phyloP scores from a whole-genome alignment of 1,140 invertebrate genomes.

The Helicoverpa armigera region DNA sequence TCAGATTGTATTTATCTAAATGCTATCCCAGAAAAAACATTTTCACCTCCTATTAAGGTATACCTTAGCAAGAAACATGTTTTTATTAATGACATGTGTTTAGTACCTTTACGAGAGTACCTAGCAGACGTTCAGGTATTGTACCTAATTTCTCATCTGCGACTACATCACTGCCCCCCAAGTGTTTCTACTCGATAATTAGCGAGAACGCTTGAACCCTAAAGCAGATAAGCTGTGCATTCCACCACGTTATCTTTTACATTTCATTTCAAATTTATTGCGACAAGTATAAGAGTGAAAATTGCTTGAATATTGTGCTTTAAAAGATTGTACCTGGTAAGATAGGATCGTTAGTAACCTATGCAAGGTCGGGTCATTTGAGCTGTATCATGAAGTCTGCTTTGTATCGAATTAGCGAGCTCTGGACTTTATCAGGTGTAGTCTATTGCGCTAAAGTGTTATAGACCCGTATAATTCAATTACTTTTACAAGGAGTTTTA shows the following conservation, averaged over 20 bases:
- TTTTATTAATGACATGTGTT: too few species aligned
- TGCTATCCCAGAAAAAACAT: too few species aligned
- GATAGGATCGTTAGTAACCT: conserved; percentile 39
- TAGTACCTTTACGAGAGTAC: background rate
- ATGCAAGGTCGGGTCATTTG: conserved; percentile 33
- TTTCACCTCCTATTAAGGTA: too few species aligned
- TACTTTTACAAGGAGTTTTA: background rate
- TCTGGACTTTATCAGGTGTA: conserved; percentile 27
- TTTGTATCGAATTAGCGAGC: conserved; percentile 38
- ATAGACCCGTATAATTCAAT: background rate
- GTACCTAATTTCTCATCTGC: conserved; percentile 36
- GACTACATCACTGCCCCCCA: conserved; percentile 48
- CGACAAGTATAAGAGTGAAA: conserved; percentile 11
- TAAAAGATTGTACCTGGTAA: background rate
- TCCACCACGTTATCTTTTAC: conserved; percentile 50
- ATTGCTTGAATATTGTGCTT: background rate
- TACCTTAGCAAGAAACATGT: too few species aligned
- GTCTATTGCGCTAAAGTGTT: background rate
- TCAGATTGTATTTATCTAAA: too few species aligned
- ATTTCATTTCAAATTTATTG: conserved; percentile 49
- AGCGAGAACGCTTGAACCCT: conserved; percentile 62
- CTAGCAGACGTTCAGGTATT: background rate
- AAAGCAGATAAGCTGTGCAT: conserved; percentile 58
- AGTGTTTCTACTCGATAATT: conserved; percentile 60
- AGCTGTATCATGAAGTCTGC: conserved; percentile 36